Evolutionary conservation across 2,888 invertebrate genomes (phyloP), one percentile per base, ranked within the genome.

Genomic region (Drosophila borealis): DNA sequence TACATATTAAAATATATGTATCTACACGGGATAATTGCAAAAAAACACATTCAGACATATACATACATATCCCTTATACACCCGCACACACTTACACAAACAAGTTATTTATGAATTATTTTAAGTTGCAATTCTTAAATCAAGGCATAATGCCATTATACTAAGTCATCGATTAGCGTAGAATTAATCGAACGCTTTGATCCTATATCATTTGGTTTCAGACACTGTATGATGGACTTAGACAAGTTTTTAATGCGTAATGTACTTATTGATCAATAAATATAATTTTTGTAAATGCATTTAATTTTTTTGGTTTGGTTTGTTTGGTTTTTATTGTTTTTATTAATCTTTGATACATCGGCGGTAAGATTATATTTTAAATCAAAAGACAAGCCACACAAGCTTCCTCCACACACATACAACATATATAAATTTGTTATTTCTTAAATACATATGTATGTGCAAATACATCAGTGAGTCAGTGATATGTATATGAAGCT

Each of bases 181-280:
- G 8, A 29, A 29, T 8, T 29, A 29, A 29, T 29, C 29, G 29
- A 29, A 29, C 29, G 29, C 29, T 29, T 29, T 29, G 29, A 29
- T 29, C 29, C 29, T 8, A 8, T 29, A 8, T 8, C 8, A 29
- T 29, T 29, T 29, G 29, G 29, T 8, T 8, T 29, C 29, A 29
- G 29, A 2, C 29, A 29, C 29, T 29, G 29, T 8, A 29, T 29
- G 8, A 29, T 8, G 29, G 29, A 29, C 29, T 8, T 29, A 8
- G 8, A 29, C 29, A 29, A 8, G 8, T 29, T 29, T 8, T 29
- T 29, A 29, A 29, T 2, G 29, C 29, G 8, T 8, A 8, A 29
- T 29, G 29, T 29, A 29, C 33, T 49, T 62, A 29, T 21, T 63
- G 13, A 13, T 17, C 33, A 64, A 64, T 51, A 64, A 63, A 46